These are phyloP conservation scores for Eueides isabella DNA, from an alignment of 1,140 invertebrate species.

Conservation along the genomic window DNA sequence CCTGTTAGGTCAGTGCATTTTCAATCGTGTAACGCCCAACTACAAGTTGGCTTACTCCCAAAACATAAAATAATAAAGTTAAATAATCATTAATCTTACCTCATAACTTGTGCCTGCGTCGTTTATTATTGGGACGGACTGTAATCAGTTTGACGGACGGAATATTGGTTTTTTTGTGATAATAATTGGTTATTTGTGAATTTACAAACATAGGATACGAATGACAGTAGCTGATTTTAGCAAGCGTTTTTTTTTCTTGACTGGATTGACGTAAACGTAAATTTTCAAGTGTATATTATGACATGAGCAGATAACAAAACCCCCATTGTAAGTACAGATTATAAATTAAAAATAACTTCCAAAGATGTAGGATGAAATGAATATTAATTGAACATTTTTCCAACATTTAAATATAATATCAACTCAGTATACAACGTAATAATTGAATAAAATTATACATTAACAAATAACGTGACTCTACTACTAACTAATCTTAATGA, in stretches of 20 bases:
- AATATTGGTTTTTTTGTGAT: constrained; percentile 21
- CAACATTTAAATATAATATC: too few species aligned
- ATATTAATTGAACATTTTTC: too few species aligned
- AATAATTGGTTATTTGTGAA: constrained; percentile 27
- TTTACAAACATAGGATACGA: constrained; percentile 35
- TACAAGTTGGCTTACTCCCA: constrained; percentile 18
- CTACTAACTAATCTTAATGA: too few species aligned
- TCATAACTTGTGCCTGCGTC: constrained; percentile 25
- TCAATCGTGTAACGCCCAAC: constrained; percentile 36
- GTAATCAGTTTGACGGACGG: constrained; percentile 34
- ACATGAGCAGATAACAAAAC: constrained; percentile 13
- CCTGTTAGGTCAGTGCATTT: constrained; percentile 31
- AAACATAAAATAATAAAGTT: neutral
- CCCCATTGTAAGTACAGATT: neutral
- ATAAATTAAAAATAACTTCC: neutral
- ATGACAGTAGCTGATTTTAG: constrained; percentile 22
- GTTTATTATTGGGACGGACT: constrained; percentile 25
- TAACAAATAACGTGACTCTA: too few species aligned
- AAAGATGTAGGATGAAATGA: neutral
- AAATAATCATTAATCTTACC: constrained; percentile 19
- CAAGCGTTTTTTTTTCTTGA: constrained; percentile 18
- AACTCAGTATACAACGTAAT: too few species aligned
- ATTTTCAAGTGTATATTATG: constrained; percentile 3
- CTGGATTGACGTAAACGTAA: constrained; percentile 18
- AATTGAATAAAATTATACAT: too few species aligned